Percentiles rank a stretch among this genome's conserved stretches.
Evolutionary conservation across 1,140 invertebrate genomes (phyloP).

Genomic region (Solenopsis fugax): DNA sequence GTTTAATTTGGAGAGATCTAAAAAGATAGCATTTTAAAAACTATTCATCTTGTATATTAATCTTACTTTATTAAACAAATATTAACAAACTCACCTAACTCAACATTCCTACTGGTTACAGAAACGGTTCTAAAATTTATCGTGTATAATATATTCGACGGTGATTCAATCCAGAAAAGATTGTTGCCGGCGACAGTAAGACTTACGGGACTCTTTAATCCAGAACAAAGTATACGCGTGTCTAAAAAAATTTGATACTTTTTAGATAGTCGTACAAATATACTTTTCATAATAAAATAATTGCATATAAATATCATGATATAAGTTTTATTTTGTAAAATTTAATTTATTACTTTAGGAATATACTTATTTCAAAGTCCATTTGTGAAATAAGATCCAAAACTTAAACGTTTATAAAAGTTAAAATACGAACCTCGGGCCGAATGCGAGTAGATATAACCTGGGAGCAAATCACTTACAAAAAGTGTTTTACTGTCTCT

Average conservation of each 20-base stretch:
- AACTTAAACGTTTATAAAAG: conserved; percentile 22
- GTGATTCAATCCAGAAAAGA: conserved; percentile 85
- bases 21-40: conserved; percentile 12
- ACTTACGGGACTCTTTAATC: conserved; percentile 84
- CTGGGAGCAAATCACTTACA: conserved; percentile 83
- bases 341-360: not conserved
- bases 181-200: conserved; percentile 87
- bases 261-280: not conserved
- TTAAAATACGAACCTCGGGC: conserved; percentile 84
- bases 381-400: not conserved
- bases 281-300: conserved; percentile 6
- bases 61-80: not conserved
- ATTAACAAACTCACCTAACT: conserved; percentile 72
- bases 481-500: conserved; percentile 85
- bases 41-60: not conserved
- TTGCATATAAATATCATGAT: conserved; percentile 26
- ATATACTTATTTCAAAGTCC: not conserved
- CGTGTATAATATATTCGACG: conserved; percentile 87
- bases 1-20: conserved; percentile 29
- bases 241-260: conserved; percentile 75
- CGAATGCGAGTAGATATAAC: conserved; percentile 86
- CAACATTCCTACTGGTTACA: conserved; percentile 82
- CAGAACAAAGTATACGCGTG: conserved; percentile 78
- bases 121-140: conserved; percentile 85
- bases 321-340: not conserved